Conservation (phyloP, 2,113 vertebrate genomes). For the Ibidorhyncha struthersii region DNA sequence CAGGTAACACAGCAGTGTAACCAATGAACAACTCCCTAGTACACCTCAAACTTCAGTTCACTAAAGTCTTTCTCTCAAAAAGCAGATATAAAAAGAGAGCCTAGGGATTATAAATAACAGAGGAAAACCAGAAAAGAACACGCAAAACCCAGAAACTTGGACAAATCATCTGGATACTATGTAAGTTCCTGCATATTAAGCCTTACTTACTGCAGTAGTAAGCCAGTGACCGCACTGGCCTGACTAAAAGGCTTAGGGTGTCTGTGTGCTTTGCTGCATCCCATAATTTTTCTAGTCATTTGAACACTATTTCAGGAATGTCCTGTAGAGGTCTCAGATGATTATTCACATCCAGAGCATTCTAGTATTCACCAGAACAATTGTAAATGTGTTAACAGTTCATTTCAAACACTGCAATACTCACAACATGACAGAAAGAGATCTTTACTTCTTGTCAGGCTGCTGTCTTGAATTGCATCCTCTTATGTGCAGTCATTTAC, state of each 20-base stretch:
- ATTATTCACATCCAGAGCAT: constrained; percentile 52
- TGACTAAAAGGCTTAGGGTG: neutral
- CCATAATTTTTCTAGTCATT: constrained; percentile 49
- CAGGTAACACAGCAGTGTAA: neutral
- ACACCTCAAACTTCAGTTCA: neutral
- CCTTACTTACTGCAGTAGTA: neutral
- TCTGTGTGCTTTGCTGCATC: constrained; percentile 23
- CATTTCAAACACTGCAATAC: neutral
- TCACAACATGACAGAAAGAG: neutral
- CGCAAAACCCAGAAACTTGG: neutral
- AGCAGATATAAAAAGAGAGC: neutral
- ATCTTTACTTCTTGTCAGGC: neutral
- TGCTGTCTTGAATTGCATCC: neutral
- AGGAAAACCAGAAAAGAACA: neutral
- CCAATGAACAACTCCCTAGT: neutral
- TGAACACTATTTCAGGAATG: constrained; percentile 76
- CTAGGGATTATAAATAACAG: neutral
- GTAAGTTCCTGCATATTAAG: neutral
- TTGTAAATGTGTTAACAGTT: neutral
- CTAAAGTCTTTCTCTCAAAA: neutral
- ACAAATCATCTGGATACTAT: neutral
- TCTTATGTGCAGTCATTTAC: neutral
- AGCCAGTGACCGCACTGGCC: neutral
- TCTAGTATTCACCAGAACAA: constrained; percentile 7
- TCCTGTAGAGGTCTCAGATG: constrained; percentile 40